Conservation (phyloP, 2,797 vertebrate genomes). For the Tenualosa ilisha region DNA sequence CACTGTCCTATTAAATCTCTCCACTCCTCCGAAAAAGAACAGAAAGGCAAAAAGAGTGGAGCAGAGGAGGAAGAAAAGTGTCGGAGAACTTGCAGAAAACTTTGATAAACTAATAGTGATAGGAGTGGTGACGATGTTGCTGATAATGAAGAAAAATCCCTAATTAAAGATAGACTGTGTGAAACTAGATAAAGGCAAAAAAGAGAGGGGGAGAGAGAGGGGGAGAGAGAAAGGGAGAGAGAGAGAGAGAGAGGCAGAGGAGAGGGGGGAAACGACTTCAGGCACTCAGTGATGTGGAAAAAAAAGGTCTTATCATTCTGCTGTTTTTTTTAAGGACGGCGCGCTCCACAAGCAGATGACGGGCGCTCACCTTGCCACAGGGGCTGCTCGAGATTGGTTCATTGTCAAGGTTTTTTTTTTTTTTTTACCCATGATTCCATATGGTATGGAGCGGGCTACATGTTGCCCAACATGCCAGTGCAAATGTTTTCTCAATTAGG, state of each 20-base stretch:
- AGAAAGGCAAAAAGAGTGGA: conserved; percentile 40
- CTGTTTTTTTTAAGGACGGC: conserved; percentile 74
- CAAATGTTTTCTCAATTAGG: conserved; percentile 98
- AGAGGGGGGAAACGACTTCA: conserved; percentile 78
- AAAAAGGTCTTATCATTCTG: conserved; percentile 69
- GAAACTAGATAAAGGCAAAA: conserved; percentile 43
- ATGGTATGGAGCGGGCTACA: conserved; percentile 95
- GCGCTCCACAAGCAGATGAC: conserved; percentile 88
- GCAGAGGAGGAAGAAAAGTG: conserved; percentile 6
- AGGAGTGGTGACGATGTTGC: background rate
- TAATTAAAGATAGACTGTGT: conserved; percentile 58
- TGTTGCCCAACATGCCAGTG: conserved; percentile 99
- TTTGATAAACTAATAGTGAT: conserved; percentile 52
- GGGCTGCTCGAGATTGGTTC: conserved; percentile 98
- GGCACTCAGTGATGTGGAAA: conserved; percentile 87
- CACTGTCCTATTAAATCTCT: conserved; percentile 93
- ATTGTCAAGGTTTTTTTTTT: conserved; percentile 92
- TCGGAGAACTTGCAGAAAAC: conserved; percentile 42
- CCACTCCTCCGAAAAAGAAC: conserved; percentile 78
- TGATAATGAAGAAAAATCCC: conserved; percentile 51
- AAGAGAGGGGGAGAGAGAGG: conserved; percentile 55
- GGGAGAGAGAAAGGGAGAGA: background rate
- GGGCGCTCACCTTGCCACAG: conserved; percentile 98
- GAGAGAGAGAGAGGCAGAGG: conserved; percentile 38
- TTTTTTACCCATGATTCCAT: conserved; percentile 99